Evolutionary conservation across 2,113 vertebrate species (phyloP).

Genomic region (Ciconia maguari): DNA sequence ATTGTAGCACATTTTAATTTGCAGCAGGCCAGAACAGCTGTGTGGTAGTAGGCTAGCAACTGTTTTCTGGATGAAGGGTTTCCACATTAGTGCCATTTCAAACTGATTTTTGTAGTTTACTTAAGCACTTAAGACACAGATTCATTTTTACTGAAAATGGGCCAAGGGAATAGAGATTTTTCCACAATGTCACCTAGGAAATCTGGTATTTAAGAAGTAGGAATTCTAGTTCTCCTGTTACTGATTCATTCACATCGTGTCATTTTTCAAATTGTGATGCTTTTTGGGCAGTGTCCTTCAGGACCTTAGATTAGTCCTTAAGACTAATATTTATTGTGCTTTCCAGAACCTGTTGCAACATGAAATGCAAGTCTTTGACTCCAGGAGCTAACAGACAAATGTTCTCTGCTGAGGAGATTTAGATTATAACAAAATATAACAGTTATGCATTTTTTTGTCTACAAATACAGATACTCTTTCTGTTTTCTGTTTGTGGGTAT

Average conservation of each 20-base stretch:
- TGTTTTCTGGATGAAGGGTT: neutral
- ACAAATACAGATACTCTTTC: neutral
- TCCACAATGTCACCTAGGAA: fast-evolving
- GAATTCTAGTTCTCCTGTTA: neutral
- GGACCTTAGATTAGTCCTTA: neutral
- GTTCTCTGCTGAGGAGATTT: neutral
- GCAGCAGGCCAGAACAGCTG: neutral
- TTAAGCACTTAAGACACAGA: neutral
- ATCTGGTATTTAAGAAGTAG: neutral
- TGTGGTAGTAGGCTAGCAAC: neutral
- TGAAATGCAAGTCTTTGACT: neutral
- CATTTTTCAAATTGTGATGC: neutral
- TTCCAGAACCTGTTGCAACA: neutral
- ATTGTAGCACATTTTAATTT: neutral
- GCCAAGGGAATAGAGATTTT: neutral
- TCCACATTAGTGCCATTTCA: neutral
- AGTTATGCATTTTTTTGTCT: fast-evolving
- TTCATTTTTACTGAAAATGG: neutral
- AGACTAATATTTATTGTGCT: neutral
- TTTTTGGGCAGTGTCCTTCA: neutral
- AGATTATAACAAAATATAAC: neutral
- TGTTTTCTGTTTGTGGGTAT: neutral
- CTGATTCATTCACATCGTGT: neutral
- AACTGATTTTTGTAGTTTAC: neutral
- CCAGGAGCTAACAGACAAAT: neutral